phyloP scores from a whole-genome alignment of 2,113 vertebrate genomes.

The Rattus rattus region DNA sequence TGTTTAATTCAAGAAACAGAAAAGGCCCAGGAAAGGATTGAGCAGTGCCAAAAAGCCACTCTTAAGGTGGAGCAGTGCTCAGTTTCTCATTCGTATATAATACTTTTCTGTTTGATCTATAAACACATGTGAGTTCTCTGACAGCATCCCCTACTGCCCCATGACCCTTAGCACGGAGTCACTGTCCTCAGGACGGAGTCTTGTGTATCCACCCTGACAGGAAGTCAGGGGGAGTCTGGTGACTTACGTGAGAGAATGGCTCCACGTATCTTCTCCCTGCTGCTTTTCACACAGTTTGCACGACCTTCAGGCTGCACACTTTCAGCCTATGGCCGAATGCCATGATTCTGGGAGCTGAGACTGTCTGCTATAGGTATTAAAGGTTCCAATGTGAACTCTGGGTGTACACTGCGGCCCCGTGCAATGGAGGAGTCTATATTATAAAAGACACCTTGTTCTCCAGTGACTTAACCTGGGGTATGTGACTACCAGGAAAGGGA shows the following conservation, averaged over 20 bases:
- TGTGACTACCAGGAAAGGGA: rapidly evolving
- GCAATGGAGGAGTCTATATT: no score
- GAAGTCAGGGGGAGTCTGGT: not conserved
- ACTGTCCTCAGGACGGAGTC: no score
- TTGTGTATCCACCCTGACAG: not conserved
- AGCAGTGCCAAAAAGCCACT: not conserved
- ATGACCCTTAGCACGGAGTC: not conserved
- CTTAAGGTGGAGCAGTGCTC: not conserved
- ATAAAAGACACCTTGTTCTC: not conserved
- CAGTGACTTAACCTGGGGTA: no score
- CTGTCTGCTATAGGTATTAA: not conserved
- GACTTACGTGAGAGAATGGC: not conserved
- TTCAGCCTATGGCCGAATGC: not conserved
- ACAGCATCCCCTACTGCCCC: rapidly evolving
- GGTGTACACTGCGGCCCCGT: rapidly evolving
- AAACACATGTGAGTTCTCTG: not conserved
- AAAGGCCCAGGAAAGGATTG: not conserved
- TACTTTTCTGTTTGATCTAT: not conserved
- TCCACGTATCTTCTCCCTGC: not conserved
- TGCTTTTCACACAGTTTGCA: not conserved
- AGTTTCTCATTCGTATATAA: not conserved
- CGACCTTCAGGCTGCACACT: no score
- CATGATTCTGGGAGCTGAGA: no score
- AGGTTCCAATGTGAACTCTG: rapidly evolving
- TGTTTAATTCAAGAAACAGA: not conserved